phyloP scores from a whole-genome alignment of 1,140 invertebrate species.

The Sarcophaga bullata region DNA sequence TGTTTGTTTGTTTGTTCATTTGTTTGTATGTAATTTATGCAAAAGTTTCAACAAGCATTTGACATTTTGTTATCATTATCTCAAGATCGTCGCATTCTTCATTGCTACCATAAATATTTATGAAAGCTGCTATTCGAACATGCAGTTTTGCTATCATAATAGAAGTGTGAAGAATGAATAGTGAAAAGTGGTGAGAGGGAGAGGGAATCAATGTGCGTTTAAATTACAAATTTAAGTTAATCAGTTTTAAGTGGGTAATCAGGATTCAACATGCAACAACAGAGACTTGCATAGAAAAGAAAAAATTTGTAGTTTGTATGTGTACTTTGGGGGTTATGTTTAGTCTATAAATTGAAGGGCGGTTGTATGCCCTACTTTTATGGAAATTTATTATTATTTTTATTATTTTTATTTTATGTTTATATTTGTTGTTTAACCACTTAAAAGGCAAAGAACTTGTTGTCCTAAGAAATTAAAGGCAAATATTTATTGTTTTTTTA shows the following conservation, averaged over 20 bases:
- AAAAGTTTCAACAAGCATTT: slow-evolving; percentile 11
- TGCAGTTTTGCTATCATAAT: background rate
- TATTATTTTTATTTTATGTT: too few relatives aligned
- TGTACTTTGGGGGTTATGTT: too few relatives aligned
- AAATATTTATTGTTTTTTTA: slow-evolving; percentile 27
- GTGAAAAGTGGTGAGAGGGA: too few relatives aligned
- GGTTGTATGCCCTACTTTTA: too few relatives aligned
- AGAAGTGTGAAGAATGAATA: background rate
- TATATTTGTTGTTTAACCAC: background rate
- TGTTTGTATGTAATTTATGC: slow-evolving; percentile 26
- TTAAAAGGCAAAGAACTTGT: too few relatives aligned
- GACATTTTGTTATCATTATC: slow-evolving; percentile 37
- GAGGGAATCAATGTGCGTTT: background rate
- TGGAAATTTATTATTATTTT: too few relatives aligned
- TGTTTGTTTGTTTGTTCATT: background rate
- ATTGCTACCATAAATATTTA: slow-evolving; percentile 27
- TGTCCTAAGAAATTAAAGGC: too few relatives aligned
- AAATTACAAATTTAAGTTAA: background rate
- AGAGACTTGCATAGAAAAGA: too few relatives aligned
- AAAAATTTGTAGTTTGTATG: too few relatives aligned
- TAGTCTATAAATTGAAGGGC: too few relatives aligned
- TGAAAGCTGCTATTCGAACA: background rate
- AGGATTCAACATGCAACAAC: too few relatives aligned
- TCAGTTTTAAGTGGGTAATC: background rate
- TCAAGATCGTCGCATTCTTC: slow-evolving; percentile 35